phyloP scores from a whole-genome alignment of 2,113 vertebrate genomes.

The Dipodomys spectabilis region DNA sequence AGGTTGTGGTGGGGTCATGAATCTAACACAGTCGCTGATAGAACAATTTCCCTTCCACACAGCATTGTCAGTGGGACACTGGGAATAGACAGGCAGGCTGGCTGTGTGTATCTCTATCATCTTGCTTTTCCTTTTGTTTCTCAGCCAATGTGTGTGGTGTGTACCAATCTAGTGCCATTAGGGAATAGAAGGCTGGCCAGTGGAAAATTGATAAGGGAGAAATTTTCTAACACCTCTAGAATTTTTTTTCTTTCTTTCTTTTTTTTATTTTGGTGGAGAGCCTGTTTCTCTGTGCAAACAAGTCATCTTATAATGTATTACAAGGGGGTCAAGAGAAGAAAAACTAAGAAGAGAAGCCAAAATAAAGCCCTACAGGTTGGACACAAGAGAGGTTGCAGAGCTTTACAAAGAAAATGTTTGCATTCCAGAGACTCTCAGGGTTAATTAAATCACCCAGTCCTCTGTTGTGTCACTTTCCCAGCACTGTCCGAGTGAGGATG shows the following conservation, averaged over 20 bases:
- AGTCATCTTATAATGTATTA: conserved; percentile 56
- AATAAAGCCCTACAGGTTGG: not conserved
- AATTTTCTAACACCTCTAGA: conserved; percentile 68
- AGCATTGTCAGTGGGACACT: conserved; percentile 79
- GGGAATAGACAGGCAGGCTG: conserved; percentile 81
- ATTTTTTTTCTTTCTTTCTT: too few species aligned
- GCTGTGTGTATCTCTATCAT: conserved; percentile 79
- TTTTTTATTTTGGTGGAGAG: too few species aligned
- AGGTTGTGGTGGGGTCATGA: conserved; percentile 93
- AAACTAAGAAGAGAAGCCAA: conserved; percentile 25
- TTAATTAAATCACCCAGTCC: conserved; percentile 55
- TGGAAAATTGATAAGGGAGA: conserved; percentile 76
- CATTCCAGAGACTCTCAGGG: conserved; percentile 33
- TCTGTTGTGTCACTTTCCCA: conserved; percentile 2
- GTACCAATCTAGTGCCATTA: conserved; percentile 65
- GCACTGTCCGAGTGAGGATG: not conserved
- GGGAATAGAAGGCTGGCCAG: conserved; percentile 58
- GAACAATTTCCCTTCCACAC: conserved; percentile 90
- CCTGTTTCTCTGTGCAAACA: conserved; percentile 70
- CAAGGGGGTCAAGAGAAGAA: conserved; percentile 35
- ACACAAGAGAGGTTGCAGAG: conserved; percentile 7
- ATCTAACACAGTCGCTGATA: conserved; percentile 91
- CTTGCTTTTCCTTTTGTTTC: conserved; percentile 72
- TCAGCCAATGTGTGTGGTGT: conserved; percentile 47
- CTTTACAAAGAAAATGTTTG: conserved; percentile 66